Base-by-base conservation (phyloP, 1,140 invertebrate species). In the Drosophila kohkoa region DNA sequence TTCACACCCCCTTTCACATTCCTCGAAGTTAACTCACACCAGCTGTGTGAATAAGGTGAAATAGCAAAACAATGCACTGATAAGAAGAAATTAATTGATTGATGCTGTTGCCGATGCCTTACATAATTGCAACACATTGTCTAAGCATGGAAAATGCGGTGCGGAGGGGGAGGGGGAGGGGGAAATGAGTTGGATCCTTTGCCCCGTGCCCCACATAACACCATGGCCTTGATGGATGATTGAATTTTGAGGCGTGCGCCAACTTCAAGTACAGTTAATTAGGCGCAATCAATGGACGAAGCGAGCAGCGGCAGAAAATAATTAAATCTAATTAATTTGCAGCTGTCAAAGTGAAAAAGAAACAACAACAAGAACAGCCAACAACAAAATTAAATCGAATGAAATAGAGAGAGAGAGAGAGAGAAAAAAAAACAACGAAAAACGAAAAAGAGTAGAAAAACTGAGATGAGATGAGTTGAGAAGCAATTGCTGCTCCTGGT, bases 281-380 rank as follows among this genome's bases (percentile, higher is more conserved):
- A 88, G 83, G 80, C 77, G 63, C 80, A 88, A 88, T 88, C 85
- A 88, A 86, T 76, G 65, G 30, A 55, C 62, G 64, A 72, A 68
- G 32, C 76, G 16, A 20, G 59, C 46, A 46, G 70, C 46, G 65
- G 70, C 59, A 60, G 68, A 79, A 82, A 88, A 88, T 88, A 88
- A 88, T 88, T 88, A 89, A 88, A 88, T 89, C 83, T 89, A 88
- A 88, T 88, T 88, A 88, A 88, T 88, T 88, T 89, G 80, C 80
- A 83, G 83, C 85, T 88, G 80, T 89, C 85, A 88, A 88, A 88
- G 76, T 25, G 30, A 8, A 5, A 30, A 11, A 45, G 46, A 38
- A 73, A 49, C 52, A 67, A 30, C 52, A 49, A 62, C 20, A 70
- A 49, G 45, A 63, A 8, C 10, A 13, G 7, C 13, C 13, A 43